phyloP scores from a whole-genome alignment of 2,113 vertebrate genomes.

The Trogon surrucura region DNA sequence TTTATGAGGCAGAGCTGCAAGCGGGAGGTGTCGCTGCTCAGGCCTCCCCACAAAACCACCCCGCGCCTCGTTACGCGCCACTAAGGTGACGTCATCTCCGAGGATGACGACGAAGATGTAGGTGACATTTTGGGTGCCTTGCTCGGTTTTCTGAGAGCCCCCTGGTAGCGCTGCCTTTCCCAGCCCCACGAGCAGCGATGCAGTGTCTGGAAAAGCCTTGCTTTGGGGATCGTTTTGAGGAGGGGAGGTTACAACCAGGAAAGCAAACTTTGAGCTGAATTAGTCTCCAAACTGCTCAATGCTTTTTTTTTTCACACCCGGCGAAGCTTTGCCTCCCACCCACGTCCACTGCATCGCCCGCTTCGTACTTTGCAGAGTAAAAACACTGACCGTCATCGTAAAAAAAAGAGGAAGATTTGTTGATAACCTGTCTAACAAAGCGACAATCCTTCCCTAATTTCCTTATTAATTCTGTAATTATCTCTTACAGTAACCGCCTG shows the following conservation, averaged over 20 bases:
- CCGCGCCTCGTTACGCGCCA: not conserved
- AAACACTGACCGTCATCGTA: not conserved
- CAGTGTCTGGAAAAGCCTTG: not conserved
- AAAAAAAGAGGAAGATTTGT: slow-evolving; percentile 21
- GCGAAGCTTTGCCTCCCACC: not conserved
- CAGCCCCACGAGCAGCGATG: not conserved
- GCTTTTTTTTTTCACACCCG: fast-evolving
- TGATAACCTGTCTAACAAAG: slow-evolving; percentile 61
- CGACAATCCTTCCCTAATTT: slow-evolving; percentile 33
- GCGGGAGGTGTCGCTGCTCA: slow-evolving; percentile 55
- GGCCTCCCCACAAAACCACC: not conserved
- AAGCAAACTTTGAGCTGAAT: not conserved
- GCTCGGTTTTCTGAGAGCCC: not conserved
- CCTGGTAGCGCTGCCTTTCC: not conserved
- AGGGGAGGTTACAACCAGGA: fast-evolving
- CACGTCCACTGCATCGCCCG: not conserved
- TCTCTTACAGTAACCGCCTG: slow-evolving; percentile 26
- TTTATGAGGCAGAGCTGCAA: slow-evolving; percentile 57
- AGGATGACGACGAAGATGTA: not conserved
- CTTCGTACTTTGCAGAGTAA: not conserved
- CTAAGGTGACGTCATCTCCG: not conserved
- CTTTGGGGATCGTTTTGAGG: not conserved
- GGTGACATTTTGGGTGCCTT: not conserved
- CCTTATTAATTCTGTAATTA: slow-evolving; percentile 69
- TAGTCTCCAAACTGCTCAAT: not conserved